These are phyloP conservation scores for Drosophila villosipedis DNA, from an alignment of 2,888 invertebrate species.

Conservation along the genomic window DNA sequence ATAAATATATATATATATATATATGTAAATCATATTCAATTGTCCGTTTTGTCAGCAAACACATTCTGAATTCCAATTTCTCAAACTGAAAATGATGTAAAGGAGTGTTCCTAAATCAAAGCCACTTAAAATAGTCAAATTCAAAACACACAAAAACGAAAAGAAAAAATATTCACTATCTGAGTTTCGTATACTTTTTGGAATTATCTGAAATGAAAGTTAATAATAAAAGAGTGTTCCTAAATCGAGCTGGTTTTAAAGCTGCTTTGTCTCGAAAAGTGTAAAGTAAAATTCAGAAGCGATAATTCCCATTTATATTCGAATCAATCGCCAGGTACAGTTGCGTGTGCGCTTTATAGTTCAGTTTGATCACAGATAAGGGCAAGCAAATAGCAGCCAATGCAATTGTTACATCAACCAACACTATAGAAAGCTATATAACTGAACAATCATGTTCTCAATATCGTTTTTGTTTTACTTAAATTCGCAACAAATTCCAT, in stretches of 20 bases:
- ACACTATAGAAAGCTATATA: slow-evolving; percentile 36
- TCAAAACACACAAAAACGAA: neutral
- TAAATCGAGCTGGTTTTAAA: too few relatives aligned
- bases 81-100: neutral
- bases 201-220: neutral
- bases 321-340: slow-evolving; percentile 3
- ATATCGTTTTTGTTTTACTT: neutral
- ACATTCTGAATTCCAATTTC: neutral
- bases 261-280: neutral
- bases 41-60: slow-evolving; percentile 24
- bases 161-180: neutral
- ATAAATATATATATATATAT: neutral
- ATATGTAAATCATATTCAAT: neutral
- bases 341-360: slow-evolving; percentile 31
- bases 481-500: neutral
- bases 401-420: slow-evolving; percentile 72
- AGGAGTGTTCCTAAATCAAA: neutral
- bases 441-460: slow-evolving; percentile 10
- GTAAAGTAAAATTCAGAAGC: slow-evolving; percentile 1
- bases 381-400: slow-evolving; percentile 28
- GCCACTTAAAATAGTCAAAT: slow-evolving; percentile 1
- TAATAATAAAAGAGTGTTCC: neutral
- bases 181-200: neutral
- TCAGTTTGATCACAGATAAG: slow-evolving; percentile 6
- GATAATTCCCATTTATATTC: neutral